These are phyloP conservation scores for Pocota personata DNA, from an alignment of 2,888 invertebrate genomes.

Conservation along the genomic window DNA sequence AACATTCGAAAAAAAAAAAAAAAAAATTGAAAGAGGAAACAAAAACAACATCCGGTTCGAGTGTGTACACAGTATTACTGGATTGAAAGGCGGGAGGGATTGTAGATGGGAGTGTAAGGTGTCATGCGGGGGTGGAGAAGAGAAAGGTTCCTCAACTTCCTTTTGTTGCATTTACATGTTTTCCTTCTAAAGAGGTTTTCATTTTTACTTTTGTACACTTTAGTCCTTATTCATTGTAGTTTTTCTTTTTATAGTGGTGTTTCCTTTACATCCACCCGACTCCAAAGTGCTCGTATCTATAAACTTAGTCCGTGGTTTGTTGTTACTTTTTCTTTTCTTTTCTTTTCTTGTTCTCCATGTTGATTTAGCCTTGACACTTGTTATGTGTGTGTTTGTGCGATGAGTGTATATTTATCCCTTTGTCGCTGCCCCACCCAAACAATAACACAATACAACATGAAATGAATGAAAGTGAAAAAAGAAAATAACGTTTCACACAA, in stretches of 20 bases:
- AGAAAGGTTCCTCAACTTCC: background rate
- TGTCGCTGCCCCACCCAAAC: conserved; percentile 5
- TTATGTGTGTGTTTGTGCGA: background rate
- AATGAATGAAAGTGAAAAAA: background rate
- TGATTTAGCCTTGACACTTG: conserved; percentile 42
- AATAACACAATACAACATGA: background rate
- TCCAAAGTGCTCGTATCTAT: background rate
- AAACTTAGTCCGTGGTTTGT: background rate
- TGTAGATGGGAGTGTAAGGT: background rate
- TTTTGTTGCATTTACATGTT: conserved; percentile 58
- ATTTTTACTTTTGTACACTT: conserved; percentile 16
- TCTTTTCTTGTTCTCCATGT: background rate
- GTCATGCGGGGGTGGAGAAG: background rate
- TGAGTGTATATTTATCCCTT: conserved; percentile 25
- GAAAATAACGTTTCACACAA: background rate
- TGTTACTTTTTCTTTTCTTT: background rate
- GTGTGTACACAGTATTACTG: conserved; percentile 16
- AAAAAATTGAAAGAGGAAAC: conserved; percentile 4
- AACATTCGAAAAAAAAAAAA: background rate
- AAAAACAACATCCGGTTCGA: conserved; percentile 32
- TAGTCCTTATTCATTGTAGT: conserved; percentile 27
- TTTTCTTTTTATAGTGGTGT: background rate
- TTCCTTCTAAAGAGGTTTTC: conserved; percentile 26
- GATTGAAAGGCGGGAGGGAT: no score
- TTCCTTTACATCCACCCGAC: background rate